Evolutionary conservation across 2,888 invertebrate genomes (phyloP), one percentile per base, ranked within the genome.

Genomic region (Eilema griseolum): DNA sequence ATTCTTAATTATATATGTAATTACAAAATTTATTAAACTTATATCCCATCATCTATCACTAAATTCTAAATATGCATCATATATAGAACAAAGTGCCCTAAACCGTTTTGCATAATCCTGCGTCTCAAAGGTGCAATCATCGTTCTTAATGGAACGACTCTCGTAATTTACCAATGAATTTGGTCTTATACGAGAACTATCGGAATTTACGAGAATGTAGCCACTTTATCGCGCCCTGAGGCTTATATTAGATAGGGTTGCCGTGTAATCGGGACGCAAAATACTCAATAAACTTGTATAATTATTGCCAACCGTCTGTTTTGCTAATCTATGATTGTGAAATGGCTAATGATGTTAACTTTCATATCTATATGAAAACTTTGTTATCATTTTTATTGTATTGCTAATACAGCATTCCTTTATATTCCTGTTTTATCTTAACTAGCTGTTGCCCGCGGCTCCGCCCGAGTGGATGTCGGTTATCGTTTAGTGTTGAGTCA

Each of bases 151-250:
- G 72, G 67, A 78, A 66, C 79, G 69, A 73, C 68, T 70, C 67
- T 67, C 66, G 75, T 76, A 77, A 85, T 80, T 77, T 78, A 77
- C 79, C 80, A 76, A 78, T 82, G 82, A 83, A 80, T 83, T 80
- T 77, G 75, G 75, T 75, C 79, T 82, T 83, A 85, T 85, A 83
- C 80, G 72, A 28, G 57, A 41, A 74, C 74, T 81, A 83, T 79
- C 71, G 71, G 66, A 72, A 82, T 77, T 73, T 79, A 77, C 73
- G 69, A 52, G 67, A 78, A 70, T 68, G 66, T 24, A 64, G 61
- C 69, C 66, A 71, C 74, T 81, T 82, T 74, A 82, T 80, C 71
- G 73, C 61, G 73, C 78, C 80, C 76, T 68, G 60, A 70, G 79
- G 77, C 82, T 64, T 52, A 52, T 52, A 52, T 52, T 62, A 46